These are phyloP conservation scores for Apteryx owenii DNA, from an alignment of 2,113 vertebrate species.

Conservation along the genomic window DNA sequence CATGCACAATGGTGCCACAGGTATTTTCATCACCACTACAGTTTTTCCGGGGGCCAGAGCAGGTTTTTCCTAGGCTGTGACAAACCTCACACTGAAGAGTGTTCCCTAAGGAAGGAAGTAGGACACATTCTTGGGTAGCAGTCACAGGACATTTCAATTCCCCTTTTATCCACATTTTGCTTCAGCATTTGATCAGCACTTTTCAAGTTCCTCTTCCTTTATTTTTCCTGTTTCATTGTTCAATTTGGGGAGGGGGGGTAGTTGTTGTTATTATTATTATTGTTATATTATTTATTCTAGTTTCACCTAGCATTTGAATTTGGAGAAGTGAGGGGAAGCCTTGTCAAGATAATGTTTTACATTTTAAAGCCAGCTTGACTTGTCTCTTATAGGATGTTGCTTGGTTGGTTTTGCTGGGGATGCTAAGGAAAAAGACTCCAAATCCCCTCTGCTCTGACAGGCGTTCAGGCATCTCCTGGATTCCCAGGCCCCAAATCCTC, in stretches of 20 bases:
- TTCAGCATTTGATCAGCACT: not conserved
- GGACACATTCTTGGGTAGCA: not conserved
- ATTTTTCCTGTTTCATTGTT: not conserved
- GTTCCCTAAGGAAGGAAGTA: not conserved
- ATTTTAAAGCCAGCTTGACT: not conserved
- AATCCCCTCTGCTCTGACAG: not conserved
- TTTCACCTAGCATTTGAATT: not conserved
- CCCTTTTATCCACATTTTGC: not conserved
- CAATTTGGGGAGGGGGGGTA: not conserved
- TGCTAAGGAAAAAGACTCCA: not conserved
- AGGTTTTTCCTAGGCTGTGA: conserved; percentile 28
- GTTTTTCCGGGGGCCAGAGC: conserved; percentile 16
- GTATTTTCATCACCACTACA: conserved; percentile 28
- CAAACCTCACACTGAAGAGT: conserved; percentile 51
- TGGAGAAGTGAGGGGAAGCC: not conserved
- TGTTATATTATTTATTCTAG: not conserved
- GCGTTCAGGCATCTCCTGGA: not conserved
- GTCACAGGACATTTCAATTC: not conserved
- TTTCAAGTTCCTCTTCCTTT: not conserved
- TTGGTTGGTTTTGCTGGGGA: not conserved
- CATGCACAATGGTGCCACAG: conserved; percentile 11
- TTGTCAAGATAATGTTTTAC: not conserved
- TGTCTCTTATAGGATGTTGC: not conserved
- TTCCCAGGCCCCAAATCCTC: not conserved
- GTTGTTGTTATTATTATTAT: not conserved